Base-by-base conservation (phyloP, 2,797 vertebrate species). In the Kryptopterus vitreolus region DNA sequence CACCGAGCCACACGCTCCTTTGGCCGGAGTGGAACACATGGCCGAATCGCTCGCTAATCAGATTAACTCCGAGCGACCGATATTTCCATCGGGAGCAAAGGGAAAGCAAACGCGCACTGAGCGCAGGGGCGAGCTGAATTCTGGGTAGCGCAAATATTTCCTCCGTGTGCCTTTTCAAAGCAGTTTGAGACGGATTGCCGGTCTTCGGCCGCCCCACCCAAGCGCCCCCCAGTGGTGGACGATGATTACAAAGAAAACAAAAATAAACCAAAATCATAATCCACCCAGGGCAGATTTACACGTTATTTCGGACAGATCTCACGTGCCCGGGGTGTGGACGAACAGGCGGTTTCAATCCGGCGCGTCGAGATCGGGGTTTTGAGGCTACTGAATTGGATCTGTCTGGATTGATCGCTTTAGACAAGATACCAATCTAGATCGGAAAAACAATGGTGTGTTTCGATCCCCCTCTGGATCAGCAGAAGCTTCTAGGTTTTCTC, bases 21-120 rank as follows among this genome's bases (percentile, higher is more conserved):
- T 81, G 62, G 69, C 82, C 81, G 59, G 82, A 83, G 79, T 79
- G 71, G 84, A 87, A 88, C 86, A 84, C 84, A 73, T 72, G 63
- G 84, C 72, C 77, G 52, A 78, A 68, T 63, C 22, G 29, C 22
- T 78, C 31, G 3, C 76, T 88, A 87, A 89, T 89, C 74, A 85
- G 81, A 87, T 88, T 81, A 86, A 80, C 86, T 76, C 82, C 57
- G 82, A 85, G 87, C 81, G 82, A 84, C 77, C 31, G 78, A 81
- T 55, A 80, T 82, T 82, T 82, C 78, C 78, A 68, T 80, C 73
- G 78, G 8, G 72, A 77, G 55, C 46, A 43, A 43, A 43, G 24
- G 78, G 10, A 82, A 84, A 77, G 31, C 24, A 81, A 79, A 80
- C 33, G 38, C 63, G 33, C n/a, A 6, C 20, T n/a, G n/a, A n/a